phyloP scores from a whole-genome alignment of 2,888 invertebrate genomes.

The Acheta domesticus region DNA sequence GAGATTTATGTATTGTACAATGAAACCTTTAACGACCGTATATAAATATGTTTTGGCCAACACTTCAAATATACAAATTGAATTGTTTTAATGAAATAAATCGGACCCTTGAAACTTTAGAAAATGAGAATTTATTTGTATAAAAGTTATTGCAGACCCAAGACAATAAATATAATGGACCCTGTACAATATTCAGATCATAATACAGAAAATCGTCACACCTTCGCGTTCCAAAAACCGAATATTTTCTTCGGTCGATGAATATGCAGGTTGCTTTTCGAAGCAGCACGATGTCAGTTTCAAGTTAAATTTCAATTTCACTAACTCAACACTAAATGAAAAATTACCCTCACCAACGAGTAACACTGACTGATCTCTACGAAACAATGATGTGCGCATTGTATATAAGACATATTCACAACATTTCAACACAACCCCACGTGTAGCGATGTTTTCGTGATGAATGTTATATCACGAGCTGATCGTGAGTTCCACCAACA shows the following conservation, averaged over 20 bases:
- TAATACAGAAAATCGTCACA: conserved; percentile 37
- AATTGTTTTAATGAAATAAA: too few relatives aligned
- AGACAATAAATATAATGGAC: too few relatives aligned
- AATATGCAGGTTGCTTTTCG: conserved; percentile 43
- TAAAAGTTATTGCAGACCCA: too few relatives aligned
- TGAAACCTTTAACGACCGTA: too few relatives aligned
- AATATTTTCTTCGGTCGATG: background rate
- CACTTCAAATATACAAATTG: too few relatives aligned
- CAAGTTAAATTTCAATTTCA: conserved; percentile 42
- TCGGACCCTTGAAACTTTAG: conserved; percentile 45
- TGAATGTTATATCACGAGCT: too few relatives aligned
- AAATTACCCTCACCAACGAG: conserved; percentile 57
- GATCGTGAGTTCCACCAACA: too few relatives aligned
- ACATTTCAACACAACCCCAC: too few relatives aligned
- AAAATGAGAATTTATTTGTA: conserved; percentile 41
- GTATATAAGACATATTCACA: background rate
- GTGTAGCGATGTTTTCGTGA: too few relatives aligned
- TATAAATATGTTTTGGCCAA: too few relatives aligned
- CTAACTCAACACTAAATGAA: conserved; percentile 50
- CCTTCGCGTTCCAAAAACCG: conserved; percentile 40
- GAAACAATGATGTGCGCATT: conserved; percentile 30
- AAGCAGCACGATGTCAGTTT: conserved; percentile 48
- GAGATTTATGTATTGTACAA: too few relatives aligned
- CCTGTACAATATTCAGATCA: too few relatives aligned
- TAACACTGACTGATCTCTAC: conserved; percentile 44